A percentile compares a stretch with the other conserved stretches of the same genome.
Evolutionary conservation across 2,888 invertebrate species (phyloP).

Genomic region (Hydroisotoma schaefferi): DNA sequence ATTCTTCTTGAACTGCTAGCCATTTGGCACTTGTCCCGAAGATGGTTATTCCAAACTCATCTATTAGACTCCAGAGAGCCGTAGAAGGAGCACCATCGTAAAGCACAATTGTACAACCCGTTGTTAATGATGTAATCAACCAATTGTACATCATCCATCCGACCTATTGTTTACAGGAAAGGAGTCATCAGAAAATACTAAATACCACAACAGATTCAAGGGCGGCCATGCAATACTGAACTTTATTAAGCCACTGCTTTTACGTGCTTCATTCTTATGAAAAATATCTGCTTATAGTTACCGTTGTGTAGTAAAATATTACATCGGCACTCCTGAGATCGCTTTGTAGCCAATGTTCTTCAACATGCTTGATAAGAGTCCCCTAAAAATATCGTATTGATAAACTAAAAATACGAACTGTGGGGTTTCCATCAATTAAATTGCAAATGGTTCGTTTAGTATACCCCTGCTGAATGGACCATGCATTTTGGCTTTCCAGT

Average conservation of each 20-base stretch:
- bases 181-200: not conserved
- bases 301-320: slow-evolving; percentile 59
- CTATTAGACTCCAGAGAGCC: slow-evolving; percentile 56
- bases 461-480: slow-evolving; percentile 59
- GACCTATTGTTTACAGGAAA: slow-evolving; percentile 52
- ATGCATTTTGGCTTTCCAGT: slow-evolving; percentile 61
- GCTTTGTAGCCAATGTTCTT: slow-evolving; percentile 58
- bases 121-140: slow-evolving; percentile 54
- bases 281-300: too few relatives aligned
- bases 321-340: slow-evolving; percentile 55
- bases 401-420: too few relatives aligned
- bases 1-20: slow-evolving; percentile 56
- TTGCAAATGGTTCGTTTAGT: too few relatives aligned
- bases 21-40: slow-evolving; percentile 59
- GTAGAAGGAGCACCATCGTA: slow-evolving; percentile 58
- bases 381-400: slow-evolving; percentile 56
- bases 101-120: slow-evolving; percentile 54
- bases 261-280: too few relatives aligned
- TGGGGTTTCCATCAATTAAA: too few relatives aligned
- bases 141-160: slow-evolving; percentile 65
- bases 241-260: too few relatives aligned
- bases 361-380: slow-evolving; percentile 58
- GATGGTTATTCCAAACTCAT: slow-evolving; percentile 55
- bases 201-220: too few relatives aligned
- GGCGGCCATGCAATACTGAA: too few relatives aligned